These are phyloP conservation scores for Danio kyathit DNA, from an alignment of 2,797 vertebrate genomes.

Conservation along the genomic window DNA sequence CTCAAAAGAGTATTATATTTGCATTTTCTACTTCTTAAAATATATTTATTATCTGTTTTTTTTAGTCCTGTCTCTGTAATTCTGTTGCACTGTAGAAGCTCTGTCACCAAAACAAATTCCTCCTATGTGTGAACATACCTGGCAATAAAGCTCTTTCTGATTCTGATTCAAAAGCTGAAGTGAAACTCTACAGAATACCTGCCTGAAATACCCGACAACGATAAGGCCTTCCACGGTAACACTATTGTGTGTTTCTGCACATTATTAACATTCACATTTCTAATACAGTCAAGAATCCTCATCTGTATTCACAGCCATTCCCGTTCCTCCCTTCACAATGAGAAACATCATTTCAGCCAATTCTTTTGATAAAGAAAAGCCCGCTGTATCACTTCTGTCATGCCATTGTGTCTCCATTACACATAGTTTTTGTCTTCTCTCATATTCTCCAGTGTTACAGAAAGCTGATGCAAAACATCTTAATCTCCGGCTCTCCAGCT, in stretches of 20 bases:
- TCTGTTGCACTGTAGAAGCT: too few species aligned
- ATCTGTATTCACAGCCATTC: slow-evolving; percentile 27
- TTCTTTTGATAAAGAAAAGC: slow-evolving; percentile 32
- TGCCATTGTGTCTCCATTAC: slow-evolving; percentile 39
- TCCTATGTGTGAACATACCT: too few species aligned
- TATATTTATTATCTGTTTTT: too few species aligned
- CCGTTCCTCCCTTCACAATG: slow-evolving; percentile 32
- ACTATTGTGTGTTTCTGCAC: neutral
- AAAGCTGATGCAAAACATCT: slow-evolving; percentile 49
- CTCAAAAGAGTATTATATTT: too few species aligned
- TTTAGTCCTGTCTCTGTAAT: too few species aligned
- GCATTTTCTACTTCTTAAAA: too few species aligned
- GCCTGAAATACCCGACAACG: slow-evolving; percentile 9
- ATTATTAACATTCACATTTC: slow-evolving; percentile 23
- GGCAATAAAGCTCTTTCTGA: too few species aligned
- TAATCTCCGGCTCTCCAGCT: slow-evolving; percentile 46
- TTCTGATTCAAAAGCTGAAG: neutral
- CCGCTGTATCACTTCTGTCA: slow-evolving; percentile 23
- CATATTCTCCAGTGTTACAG: slow-evolving; percentile 39
- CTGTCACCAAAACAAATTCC: too few species aligned
- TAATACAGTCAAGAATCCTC: slow-evolving; percentile 14
- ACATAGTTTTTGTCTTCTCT: slow-evolving; percentile 24
- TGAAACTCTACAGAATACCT: neutral
- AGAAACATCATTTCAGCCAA: slow-evolving; percentile 41
- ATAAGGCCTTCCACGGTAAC: slow-evolving; percentile 10